phyloP scores from a whole-genome alignment of 1,140 invertebrate genomes.

The Teleopsis dalmanni region DNA sequence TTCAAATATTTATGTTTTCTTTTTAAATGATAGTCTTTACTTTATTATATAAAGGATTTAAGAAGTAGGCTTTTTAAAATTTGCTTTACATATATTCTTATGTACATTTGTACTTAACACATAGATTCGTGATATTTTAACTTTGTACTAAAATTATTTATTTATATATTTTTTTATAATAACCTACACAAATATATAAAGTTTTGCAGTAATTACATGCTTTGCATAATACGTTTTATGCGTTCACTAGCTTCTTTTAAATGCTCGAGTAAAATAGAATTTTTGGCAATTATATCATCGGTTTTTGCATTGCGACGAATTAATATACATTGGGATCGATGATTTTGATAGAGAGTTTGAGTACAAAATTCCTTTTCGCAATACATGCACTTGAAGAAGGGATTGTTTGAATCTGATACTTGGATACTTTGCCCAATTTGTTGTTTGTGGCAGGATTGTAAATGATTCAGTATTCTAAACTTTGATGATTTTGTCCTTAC shows the following conservation, averaged over 20 bases:
- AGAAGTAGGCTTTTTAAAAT: too few relatives aligned
- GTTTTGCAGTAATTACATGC: background rate
- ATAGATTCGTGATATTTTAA: too few relatives aligned
- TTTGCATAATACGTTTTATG: conserved; percentile 1
- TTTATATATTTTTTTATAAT: background rate
- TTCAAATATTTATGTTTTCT: too few relatives aligned
- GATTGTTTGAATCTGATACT: too few relatives aligned
- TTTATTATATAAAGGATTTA: too few relatives aligned
- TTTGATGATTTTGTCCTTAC: conserved; percentile 34
- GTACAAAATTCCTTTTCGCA: conserved; percentile 6
- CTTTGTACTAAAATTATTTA: background rate
- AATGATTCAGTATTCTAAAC: conserved; percentile 32
- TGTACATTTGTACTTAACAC: too few relatives aligned
- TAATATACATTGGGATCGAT: background rate
- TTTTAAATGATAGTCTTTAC: too few relatives aligned
- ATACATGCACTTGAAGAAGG: background rate
- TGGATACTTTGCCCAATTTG: background rate
- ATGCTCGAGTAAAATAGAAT: conserved; percentile 9
- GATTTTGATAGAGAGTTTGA: background rate
- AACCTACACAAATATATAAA: background rate
- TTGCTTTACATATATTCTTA: too few relatives aligned
- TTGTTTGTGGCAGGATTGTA: conserved; percentile 25
- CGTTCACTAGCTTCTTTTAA: conserved; percentile 7
- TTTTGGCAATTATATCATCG: conserved; percentile 7
- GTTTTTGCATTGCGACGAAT: background rate